Percentiles rank a stretch among this genome's conserved stretches.
These are phyloP conservation scores for Polydrusus cervinus DNA, from an alignment of 2,888 invertebrate species.

Conservation along the genomic window DNA sequence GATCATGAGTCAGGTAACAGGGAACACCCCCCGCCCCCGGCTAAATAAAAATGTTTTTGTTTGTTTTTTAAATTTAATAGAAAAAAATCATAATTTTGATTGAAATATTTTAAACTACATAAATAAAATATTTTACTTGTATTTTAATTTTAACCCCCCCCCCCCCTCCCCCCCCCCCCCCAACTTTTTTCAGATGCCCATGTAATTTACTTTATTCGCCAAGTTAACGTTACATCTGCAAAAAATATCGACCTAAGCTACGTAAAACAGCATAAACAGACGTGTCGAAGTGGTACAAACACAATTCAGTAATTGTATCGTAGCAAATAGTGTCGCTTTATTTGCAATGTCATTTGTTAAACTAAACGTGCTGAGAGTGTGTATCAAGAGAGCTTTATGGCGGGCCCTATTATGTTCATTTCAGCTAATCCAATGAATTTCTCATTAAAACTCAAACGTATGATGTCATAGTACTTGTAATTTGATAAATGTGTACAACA, in stretches of 20 bases:
- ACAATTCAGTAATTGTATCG: slow-evolving; percentile 7
- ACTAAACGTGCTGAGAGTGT: slow-evolving; percentile 29
- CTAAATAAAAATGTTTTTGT: too few relatives aligned
- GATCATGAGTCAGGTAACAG: too few relatives aligned
- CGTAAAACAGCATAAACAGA: slow-evolving; percentile 11
- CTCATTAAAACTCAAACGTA: slow-evolving; percentile 25
- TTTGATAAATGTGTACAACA: slow-evolving; percentile 30
- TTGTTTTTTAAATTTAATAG: too few relatives aligned
- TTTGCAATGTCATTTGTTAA: slow-evolving; percentile 26
- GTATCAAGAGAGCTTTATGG: slow-evolving; percentile 27
- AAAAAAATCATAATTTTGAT: too few relatives aligned
- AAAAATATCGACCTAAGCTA: background rate
- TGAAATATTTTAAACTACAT: too few relatives aligned
- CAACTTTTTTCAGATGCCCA: too few relatives aligned
- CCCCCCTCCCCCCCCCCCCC: too few relatives aligned
- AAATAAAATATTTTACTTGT: too few relatives aligned
- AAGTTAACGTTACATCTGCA: too few relatives aligned
- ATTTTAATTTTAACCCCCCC: too few relatives aligned
- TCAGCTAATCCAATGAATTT: slow-evolving; percentile 27
- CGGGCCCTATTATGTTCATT: slow-evolving; percentile 26
- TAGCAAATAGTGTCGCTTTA: slow-evolving; percentile 1
- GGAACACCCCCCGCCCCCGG: too few relatives aligned
- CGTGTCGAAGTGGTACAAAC: slow-evolving; percentile 22
- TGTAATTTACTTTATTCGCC: too few relatives aligned
- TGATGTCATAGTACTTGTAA: slow-evolving; percentile 27